These are phyloP conservation scores for Halocaridina rubra DNA, from an alignment of 2,888 invertebrate genomes.

Conservation along the genomic window DNA sequence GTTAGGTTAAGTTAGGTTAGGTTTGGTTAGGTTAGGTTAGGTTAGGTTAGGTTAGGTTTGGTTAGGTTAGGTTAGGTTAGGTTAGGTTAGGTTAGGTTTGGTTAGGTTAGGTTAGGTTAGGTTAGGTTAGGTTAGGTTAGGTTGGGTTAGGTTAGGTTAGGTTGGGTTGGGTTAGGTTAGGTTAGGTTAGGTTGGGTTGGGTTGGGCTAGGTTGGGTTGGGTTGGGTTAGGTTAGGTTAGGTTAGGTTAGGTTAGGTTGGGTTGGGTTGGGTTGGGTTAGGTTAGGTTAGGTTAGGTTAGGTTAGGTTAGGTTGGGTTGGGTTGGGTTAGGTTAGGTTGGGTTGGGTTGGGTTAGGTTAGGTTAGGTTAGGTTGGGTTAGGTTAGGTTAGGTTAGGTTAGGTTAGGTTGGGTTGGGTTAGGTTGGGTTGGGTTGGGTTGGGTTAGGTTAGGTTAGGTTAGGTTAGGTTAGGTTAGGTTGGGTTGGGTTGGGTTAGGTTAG, in stretches of 20 bases:
- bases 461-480: conserved; percentile 37
- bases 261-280: conserved; percentile 9
- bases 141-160: conserved; percentile 12
- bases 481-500: conserved; percentile 48
- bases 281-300: conserved; percentile 7
- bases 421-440: conserved; percentile 48
- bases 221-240: conserved; percentile 9
- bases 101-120: conserved; percentile 11
- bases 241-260: not conserved
- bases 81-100: conserved; percentile 17
- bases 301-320: conserved; percentile 21
- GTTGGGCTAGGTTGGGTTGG: conserved; percentile 5
- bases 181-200: conserved; percentile 6
- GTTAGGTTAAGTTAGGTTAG: conserved; percentile 26
- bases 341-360: conserved; percentile 19
- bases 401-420: conserved; percentile 38
- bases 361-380: conserved; percentile 2
- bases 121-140: conserved; percentile 5
- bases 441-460: conserved; percentile 45
- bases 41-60: conserved; percentile 21
- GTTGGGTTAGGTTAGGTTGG: conserved; percentile 24
- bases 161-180: conserved; percentile 18
- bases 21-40: conserved; percentile 30
- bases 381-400: conserved; percentile 22
- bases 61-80: conserved; percentile 25